phyloP scores from a whole-genome alignment of 2,113 vertebrate genomes.

The Astur gentilis region DNA sequence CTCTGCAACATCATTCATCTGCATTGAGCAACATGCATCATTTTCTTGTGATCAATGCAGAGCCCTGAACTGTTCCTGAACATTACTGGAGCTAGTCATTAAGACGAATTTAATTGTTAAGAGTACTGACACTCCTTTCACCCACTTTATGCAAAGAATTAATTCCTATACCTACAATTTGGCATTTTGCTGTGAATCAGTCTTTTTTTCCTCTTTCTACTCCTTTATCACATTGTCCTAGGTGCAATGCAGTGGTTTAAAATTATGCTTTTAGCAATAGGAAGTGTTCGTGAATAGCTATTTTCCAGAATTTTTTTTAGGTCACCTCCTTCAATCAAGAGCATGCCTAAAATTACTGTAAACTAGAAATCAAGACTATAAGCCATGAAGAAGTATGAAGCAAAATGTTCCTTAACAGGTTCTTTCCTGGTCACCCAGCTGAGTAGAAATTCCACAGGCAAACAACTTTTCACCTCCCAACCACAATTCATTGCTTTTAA shows the following conservation, averaged over 20 bases:
- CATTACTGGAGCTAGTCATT: constrained; percentile 60
- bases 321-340: constrained; percentile 30
- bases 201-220: background rate
- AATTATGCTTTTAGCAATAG: constrained; percentile 37
- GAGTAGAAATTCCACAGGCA: background rate
- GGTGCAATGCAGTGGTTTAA: constrained; percentile 51
- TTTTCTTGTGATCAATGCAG: constrained; percentile 45
- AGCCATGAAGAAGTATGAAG: constrained; percentile 22
- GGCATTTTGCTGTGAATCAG: background rate
- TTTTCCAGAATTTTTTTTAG: constrained; percentile 25
- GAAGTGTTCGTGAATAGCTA: constrained; percentile 42
- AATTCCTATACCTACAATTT: constrained; percentile 49
- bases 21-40: constrained; percentile 5
- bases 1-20: constrained; percentile 41
- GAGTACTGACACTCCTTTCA: constrained; percentile 30
- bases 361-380: constrained; percentile 52
- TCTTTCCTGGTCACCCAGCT: background rate
- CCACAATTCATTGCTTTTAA: background rate
- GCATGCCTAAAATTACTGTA: background rate
- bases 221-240: constrained; percentile 46
- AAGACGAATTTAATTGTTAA: constrained; percentile 63
- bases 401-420: background rate
- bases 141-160: constrained; percentile 48
- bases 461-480: background rate
- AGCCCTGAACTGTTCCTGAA: constrained; percentile 48